Evolutionary conservation across 64 coral and sea anemone species (phyloP).

Genomic region (Porites lutea): DNA sequence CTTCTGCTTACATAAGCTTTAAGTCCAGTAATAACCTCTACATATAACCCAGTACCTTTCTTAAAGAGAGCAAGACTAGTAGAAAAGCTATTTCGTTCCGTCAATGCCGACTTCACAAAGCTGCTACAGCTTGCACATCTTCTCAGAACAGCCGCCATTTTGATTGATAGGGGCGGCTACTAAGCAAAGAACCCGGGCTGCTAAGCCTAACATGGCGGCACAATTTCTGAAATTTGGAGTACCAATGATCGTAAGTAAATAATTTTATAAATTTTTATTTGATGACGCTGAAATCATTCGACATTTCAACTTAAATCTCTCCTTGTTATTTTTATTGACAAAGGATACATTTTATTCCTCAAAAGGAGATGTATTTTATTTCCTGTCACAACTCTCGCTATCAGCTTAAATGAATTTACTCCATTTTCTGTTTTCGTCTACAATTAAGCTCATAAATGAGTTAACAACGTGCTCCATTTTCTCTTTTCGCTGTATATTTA

Average conservation of each 20-base stretch:
- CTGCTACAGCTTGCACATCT: slow-evolving; percentile 13
- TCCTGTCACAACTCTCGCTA: too few species aligned
- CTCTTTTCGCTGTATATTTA: neutral
- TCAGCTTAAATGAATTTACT: too few species aligned
- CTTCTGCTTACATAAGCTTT: too few species aligned
- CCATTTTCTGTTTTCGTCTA: too few species aligned
- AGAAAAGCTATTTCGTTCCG: neutral
- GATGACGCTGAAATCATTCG: neutral
- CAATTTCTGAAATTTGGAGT: slow-evolving; percentile 84
- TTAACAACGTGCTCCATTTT: neutral
- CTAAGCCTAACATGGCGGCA: slow-evolving; percentile 83
- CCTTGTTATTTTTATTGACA: too few species aligned
- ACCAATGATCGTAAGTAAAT: slow-evolving; percentile 80
- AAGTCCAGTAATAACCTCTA: too few species aligned
- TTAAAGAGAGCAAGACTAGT: neutral
- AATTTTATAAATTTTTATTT: neutral
- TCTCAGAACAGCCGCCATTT: slow-evolving; percentile 52
- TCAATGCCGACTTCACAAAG: neutral
- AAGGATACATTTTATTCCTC: too few species aligned
- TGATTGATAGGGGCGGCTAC: slow-evolving; percentile 9
- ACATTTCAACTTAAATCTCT: neutral
- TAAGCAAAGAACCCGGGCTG: neutral
- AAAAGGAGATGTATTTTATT: too few species aligned
- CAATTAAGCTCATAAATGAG: neutral
- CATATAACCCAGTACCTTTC: neutral